Base-by-base conservation (phyloP, 2,888 invertebrate species). In the Tribolium freemani region DNA sequence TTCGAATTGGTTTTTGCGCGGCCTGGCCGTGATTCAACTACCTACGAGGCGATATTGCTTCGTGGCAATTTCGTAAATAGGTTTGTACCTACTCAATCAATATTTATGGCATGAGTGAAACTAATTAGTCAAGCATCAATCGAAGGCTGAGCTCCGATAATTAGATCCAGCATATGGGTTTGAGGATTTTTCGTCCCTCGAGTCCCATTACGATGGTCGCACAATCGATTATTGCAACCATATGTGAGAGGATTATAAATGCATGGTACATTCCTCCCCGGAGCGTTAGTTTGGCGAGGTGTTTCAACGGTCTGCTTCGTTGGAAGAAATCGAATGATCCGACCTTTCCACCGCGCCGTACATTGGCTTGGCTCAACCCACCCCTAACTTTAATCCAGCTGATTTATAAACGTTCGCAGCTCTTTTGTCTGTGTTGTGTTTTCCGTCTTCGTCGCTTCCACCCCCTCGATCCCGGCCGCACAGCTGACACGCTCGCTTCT, bases 341-440 rank as follows among this genome's bases (percentile, higher is more conserved):
- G 67, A 67, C 67, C 57, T 67, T 56, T 66, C 56, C 67, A 30
- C 46, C 31, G 9, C 8, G 56, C n/a, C 8, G 26, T 20, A 30
- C 67, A 10, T 67, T 56, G 67, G 46, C 46, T 45, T 46, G 20
- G 60, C 21, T 21, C 46, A 13, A 57, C 57, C 63, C 56, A 57
- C 70, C 54, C 64, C 54, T n/a, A 46, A 30, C 63, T 64, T 50
- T 63, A 70, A 70, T 63, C 70, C 50, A 45, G 70, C 70, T 70
- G 70, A 70, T 64, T 70, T 70, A 70, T 70, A 70, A 70, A 70
- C 63, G 70, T 69, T 69, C 69, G 69, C 69, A 69, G 69, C 69
- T 69, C 69, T 69, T 69, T 69, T 69, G 69, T 69, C 61, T 61
- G 61, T 50, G 68, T 70, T 63, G 48, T 63, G 70, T 48, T 69